Conservation (phyloP, 2,113 vertebrate species). For the Nerophis ophidion region DNA sequence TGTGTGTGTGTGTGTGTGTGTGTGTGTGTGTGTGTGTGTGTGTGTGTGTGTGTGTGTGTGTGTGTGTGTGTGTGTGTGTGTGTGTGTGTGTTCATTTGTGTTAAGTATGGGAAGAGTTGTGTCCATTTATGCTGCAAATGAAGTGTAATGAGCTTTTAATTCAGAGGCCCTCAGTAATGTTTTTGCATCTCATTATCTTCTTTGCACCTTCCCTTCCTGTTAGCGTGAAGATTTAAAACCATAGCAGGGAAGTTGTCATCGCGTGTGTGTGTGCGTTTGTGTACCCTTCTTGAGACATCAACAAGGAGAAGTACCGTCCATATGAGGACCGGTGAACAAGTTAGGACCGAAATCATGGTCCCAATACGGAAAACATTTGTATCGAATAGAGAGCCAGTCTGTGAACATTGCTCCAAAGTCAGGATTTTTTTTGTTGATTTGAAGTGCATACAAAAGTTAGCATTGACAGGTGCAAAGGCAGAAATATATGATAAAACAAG, state of each 20-base stretch:
- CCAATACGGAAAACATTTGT: no score
- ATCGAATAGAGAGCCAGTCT: no score
- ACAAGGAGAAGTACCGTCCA: no score
- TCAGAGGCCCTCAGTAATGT: slow-evolving; percentile 22
- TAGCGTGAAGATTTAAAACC: neutral
- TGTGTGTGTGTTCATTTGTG: slow-evolving; percentile 5
- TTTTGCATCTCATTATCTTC: slow-evolving; percentile 1
- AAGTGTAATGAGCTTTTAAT: slow-evolving; percentile 36
- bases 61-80: slow-evolving; percentile 12
- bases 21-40: slow-evolving; percentile 1
- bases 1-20: slow-evolving; percentile 20
- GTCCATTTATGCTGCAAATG: slow-evolving; percentile 38
- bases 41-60: neutral
- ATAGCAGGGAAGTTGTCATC: neutral
- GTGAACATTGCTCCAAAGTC: no score
- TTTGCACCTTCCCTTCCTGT: neutral
- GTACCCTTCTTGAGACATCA: no score
- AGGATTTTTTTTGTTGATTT: no score
- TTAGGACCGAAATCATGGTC: no score
- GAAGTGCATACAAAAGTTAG: no score
- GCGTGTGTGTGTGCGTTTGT: no score
- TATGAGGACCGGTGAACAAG: no score
- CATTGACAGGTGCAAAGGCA: no score
- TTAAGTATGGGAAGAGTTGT: slow-evolving; percentile 37
- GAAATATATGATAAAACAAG: no score